Conservation (phyloP, 1,140 invertebrate genomes). For the Pseudoatta argentina region DNA sequence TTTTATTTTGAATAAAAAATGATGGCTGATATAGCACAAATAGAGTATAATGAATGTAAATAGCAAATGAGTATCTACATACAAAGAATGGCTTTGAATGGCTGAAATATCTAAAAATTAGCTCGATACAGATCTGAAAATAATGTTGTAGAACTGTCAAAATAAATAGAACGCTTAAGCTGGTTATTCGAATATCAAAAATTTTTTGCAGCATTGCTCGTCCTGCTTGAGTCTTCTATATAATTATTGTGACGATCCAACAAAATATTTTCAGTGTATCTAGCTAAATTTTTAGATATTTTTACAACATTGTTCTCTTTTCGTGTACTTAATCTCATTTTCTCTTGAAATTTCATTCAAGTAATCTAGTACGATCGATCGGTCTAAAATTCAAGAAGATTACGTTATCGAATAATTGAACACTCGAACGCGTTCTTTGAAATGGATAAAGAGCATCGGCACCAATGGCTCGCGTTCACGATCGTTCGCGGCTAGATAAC, state of each 20-base stretch:
- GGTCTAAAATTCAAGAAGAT: conserved; percentile 18
- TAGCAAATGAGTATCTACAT: background rate
- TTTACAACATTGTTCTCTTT: too few species aligned
- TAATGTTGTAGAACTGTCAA: too few species aligned
- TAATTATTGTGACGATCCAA: too few species aligned
- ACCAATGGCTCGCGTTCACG: background rate
- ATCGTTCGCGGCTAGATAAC: conserved; percentile 30
- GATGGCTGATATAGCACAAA: background rate
- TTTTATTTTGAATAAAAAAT: background rate
- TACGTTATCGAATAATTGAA: conserved; percentile 2
- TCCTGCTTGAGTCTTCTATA: too few species aligned
- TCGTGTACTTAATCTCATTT: background rate
- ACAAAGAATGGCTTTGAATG: too few species aligned
- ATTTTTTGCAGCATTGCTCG: too few species aligned
- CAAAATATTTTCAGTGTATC: too few species aligned
- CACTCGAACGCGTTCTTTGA: conserved; percentile 29
- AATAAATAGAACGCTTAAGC: too few species aligned
- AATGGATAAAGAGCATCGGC: conserved; percentile 23
- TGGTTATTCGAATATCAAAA: too few species aligned
- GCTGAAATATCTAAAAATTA: too few species aligned
- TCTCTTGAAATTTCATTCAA: background rate
- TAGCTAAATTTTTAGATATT: too few species aligned
- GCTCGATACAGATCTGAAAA: too few species aligned
- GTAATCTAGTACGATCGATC: background rate
- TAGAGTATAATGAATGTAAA: background rate